A percentile compares a stretch with the other conserved stretches of the same genome.
These are phyloP conservation scores for Peribatodes rhomboidaria DNA, from an alignment of 2,888 invertebrate species.

Conservation along the genomic window DNA sequence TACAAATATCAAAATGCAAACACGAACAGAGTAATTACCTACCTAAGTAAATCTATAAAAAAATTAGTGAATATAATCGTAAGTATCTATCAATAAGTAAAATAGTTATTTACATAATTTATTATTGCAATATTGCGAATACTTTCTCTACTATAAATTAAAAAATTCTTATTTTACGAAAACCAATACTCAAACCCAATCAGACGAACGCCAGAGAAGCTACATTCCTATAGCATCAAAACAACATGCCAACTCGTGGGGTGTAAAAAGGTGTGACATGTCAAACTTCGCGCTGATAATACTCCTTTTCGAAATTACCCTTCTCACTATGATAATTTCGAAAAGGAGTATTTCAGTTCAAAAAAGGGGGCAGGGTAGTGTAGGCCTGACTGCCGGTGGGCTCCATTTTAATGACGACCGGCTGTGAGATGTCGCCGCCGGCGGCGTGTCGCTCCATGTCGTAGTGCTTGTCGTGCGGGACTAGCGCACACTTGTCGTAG, in stretches of 20 bases:
- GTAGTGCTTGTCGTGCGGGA: conserved; percentile 80
- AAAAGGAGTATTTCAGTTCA: conserved; percentile 89
- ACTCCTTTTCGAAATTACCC: conserved; percentile 85
- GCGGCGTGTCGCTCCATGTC: conserved; percentile 74
- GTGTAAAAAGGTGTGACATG: neutral
- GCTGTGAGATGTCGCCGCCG: conserved; percentile 66
- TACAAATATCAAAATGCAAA: conserved; percentile 35
- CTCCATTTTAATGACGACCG: conserved; percentile 86
- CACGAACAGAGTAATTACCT: neutral
- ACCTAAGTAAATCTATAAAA: too few species aligned
- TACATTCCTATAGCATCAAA: conserved; percentile 9
- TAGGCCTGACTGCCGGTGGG: conserved; percentile 86
- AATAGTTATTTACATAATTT: conserved; percentile 32
- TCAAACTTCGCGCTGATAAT: conserved; percentile 52
- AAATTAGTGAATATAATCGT: conserved; percentile 24
- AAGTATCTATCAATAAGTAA: conserved; percentile 36
- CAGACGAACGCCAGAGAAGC: conserved; percentile 18
- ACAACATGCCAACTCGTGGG: neutral
- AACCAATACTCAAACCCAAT: conserved; percentile 13
- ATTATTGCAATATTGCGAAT: conserved; percentile 35
- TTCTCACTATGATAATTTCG: conserved; percentile 79
- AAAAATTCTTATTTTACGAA: conserved; percentile 6
- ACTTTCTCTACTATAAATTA: conserved; percentile 29
- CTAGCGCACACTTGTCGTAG: conserved; percentile 87
- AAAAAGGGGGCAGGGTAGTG: conserved; percentile 92